These are phyloP conservation scores for Benthosema pterotum DNA, from an alignment of 2,797 vertebrate genomes.

Conservation along the genomic window DNA sequence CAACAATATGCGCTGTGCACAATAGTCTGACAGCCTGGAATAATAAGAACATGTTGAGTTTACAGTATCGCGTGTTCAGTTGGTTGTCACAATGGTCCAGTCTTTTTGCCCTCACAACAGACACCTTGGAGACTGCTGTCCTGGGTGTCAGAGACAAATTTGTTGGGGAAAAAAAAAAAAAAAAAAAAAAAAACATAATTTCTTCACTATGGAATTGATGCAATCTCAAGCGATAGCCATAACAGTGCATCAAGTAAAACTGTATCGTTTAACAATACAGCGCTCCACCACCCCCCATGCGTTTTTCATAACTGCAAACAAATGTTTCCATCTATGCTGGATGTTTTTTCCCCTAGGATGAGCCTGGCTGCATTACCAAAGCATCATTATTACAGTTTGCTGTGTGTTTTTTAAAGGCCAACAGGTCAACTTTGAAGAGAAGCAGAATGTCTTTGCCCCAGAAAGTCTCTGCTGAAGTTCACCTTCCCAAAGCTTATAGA, in stretches of 20 bases:
- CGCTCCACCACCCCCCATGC: too few species aligned
- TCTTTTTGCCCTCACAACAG: slow-evolving; percentile 52
- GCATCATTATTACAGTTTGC: slow-evolving; percentile 40
- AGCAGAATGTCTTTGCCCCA: slow-evolving; percentile 63
- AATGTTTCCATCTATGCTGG: too few species aligned
- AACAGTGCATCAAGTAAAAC: too few species aligned
- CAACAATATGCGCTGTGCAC: background rate
- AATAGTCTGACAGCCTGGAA: slow-evolving; percentile 5
- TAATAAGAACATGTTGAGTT: background rate
- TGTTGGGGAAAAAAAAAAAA: too few species aligned
- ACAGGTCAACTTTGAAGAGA: slow-evolving; percentile 64
- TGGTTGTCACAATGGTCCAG: slow-evolving; percentile 39
- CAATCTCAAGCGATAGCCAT: too few species aligned
- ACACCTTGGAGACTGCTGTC: slow-evolving; percentile 59
- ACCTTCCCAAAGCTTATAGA: slow-evolving; percentile 47
- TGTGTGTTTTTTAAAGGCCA: slow-evolving; percentile 40
- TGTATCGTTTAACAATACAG: too few species aligned
- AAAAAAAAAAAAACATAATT: slow-evolving; percentile 9
- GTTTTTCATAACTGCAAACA: too few species aligned
- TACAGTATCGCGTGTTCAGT: slow-evolving; percentile 39
- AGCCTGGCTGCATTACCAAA: slow-evolving; percentile 37
- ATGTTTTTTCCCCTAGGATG: too few species aligned
- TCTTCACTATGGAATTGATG: slow-evolving; percentile 5
- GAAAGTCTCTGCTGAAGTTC: slow-evolving; percentile 51
- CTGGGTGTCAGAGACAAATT: slow-evolving; percentile 18